These are phyloP conservation scores for Sicus ferrugineus DNA, from an alignment of 2,888 invertebrate species.

Conservation along the genomic window DNA sequence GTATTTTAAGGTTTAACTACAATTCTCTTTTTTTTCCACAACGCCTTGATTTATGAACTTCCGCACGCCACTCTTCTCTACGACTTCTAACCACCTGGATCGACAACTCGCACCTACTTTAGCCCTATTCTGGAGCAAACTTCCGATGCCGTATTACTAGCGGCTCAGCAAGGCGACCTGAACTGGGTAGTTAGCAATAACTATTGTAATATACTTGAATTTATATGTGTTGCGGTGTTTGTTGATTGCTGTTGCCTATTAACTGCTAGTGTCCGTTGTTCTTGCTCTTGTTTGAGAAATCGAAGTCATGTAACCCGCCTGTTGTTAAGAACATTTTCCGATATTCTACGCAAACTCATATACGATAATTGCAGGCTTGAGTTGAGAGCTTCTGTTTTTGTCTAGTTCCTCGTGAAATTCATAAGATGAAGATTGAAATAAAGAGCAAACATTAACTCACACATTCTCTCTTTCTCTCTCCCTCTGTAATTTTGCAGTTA, in stretches of 20 bases:
- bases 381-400: not conserved
- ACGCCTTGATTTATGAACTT: slow-evolving; percentile 12
- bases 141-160: slow-evolving; percentile 81
- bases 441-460: no score
- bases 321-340: no score
- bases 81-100: slow-evolving; percentile 20
- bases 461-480: not conserved
- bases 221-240: slow-evolving; percentile 26
- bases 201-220: slow-evolving; percentile 12
- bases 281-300: not conserved
- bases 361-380: no score
- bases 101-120: slow-evolving; percentile 39
- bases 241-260: not conserved
- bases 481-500: slow-evolving; percentile 68
- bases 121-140: slow-evolving; percentile 84
- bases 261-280: not conserved
- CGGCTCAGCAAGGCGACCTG: slow-evolving; percentile 84
- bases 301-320: no score
- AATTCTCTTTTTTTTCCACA: slow-evolving; percentile 24
- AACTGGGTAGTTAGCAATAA: slow-evolving; percentile 70
- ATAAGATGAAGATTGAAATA: not conserved
- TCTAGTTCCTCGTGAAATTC: not conserved
- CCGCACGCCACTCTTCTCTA: slow-evolving; percentile 30
- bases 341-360: no score
- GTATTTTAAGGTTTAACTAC: slow-evolving; percentile 5